phyloP scores from a whole-genome alignment of 1,140 invertebrate genomes.

The Marisa cornuarietis region DNA sequence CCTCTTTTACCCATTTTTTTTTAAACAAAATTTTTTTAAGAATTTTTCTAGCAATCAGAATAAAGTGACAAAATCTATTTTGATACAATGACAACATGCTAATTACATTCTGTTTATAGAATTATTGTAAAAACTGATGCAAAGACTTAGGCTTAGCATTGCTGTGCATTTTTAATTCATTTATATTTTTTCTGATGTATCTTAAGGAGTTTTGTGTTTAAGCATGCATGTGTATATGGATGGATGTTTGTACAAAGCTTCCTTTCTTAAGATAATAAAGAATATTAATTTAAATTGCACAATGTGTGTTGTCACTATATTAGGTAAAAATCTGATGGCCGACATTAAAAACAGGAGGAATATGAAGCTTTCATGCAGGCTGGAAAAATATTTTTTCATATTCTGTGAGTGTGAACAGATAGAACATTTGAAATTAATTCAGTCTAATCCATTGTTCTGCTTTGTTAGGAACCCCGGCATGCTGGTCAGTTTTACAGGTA shows the following conservation, averaged over 20 bases:
- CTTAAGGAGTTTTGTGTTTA: background rate
- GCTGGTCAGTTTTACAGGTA: too few relatives aligned
- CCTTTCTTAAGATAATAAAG: background rate
- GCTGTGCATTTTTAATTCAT: background rate
- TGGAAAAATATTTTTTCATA: too few relatives aligned
- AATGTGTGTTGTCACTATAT: background rate
- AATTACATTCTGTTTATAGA: background rate
- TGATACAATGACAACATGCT: background rate
- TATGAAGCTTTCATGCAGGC: too few relatives aligned
- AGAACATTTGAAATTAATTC: background rate
- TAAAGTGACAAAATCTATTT: background rate
- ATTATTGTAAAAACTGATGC: background rate
- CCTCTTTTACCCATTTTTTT: background rate
- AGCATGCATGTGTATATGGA: constrained; percentile 1
- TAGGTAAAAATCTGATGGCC: background rate
- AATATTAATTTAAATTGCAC: background rate
- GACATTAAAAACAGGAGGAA: background rate
- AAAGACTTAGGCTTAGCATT: background rate
- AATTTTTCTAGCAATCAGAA: background rate
- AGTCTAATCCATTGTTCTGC: background rate
- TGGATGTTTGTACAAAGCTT: background rate
- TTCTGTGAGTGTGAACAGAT: background rate
- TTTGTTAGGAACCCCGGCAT: background rate
- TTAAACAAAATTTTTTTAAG: background rate
- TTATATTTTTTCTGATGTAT: background rate